These are phyloP conservation scores for Tinamus guttatus DNA, from an alignment of 2,113 vertebrate species.

Conservation along the genomic window DNA sequence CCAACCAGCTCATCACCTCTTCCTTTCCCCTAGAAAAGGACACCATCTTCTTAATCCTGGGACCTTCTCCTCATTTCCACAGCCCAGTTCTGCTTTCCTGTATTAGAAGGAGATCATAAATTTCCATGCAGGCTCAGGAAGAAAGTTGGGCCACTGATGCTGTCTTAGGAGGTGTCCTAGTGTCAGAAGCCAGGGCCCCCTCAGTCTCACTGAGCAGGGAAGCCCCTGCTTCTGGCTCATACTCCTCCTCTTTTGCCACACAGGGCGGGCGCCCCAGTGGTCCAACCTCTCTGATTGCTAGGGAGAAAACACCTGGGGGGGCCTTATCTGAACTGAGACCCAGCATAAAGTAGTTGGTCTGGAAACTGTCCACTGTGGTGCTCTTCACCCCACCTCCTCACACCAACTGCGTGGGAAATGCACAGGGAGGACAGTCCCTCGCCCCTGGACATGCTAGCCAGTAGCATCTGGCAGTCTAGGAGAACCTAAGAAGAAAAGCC, in stretches of 20 bases:
- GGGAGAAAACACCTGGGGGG: not conserved
- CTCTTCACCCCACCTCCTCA: not conserved
- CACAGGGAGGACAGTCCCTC: not conserved
- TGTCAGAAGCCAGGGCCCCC: not conserved
- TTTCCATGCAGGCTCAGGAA: not conserved
- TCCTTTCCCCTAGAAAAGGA: not conserved
- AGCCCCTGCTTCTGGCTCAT: not conserved
- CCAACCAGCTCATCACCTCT: not conserved
- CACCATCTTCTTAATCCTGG: not conserved
- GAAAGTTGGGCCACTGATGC: not conserved
- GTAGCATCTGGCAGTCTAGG: not conserved
- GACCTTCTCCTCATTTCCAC: not conserved
- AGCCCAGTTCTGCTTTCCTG: not conserved
- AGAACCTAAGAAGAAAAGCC: not conserved
- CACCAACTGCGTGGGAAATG: not conserved
- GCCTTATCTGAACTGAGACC: not conserved
- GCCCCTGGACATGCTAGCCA: rapidly evolving
- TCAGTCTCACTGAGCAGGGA: not conserved
- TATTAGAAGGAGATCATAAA: not conserved
- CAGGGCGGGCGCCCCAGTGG: not conserved
- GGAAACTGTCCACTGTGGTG: too few species aligned
- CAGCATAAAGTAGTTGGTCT: not conserved
- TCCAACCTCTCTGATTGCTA: not conserved
- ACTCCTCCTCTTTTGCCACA: not conserved
- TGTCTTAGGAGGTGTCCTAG: rapidly evolving